A percentile compares a stretch with the other conserved stretches of the same genome.
phyloP scores from a whole-genome alignment of 2,888 invertebrate genomes.

The Isoperla grammatica region DNA sequence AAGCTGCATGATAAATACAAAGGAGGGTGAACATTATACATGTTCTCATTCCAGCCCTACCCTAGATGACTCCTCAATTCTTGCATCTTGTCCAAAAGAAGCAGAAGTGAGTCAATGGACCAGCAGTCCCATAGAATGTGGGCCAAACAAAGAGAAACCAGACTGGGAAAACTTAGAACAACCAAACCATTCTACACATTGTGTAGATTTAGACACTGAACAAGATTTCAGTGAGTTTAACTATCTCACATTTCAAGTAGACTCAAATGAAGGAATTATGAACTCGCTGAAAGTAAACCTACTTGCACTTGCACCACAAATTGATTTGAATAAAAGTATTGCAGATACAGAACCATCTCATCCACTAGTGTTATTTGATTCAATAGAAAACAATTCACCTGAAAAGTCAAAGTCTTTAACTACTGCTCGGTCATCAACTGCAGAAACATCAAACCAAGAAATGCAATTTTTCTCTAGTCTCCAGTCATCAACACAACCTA shows the following conservation, averaged over 20 bases:
- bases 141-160: conserved; percentile 13
- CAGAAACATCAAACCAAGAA: no score
- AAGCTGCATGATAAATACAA: no score
- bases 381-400: no score
- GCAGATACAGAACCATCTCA: no score
- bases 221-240: conserved; percentile 28
- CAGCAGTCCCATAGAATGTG: neutral
- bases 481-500: no score
- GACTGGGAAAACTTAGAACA: conserved; percentile 25
- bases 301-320: neutral
- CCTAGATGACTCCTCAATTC: neutral
- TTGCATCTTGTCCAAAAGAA: neutral
- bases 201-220: conserved; percentile 22
- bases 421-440: no score
- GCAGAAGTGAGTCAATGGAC: conserved; percentile 18
- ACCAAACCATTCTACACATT: conserved; percentile 17
- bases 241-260: conserved; percentile 26
- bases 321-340: neutral
- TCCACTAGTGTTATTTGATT: no score
- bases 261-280: neutral
- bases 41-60: neutral
- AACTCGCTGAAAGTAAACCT: neutral
- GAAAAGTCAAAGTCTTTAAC: no score
- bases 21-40: neutral
- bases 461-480: no score